These are phyloP conservation scores for Plutella xylostella DNA, from an alignment of 2,888 invertebrate genomes.

Conservation along the genomic window DNA sequence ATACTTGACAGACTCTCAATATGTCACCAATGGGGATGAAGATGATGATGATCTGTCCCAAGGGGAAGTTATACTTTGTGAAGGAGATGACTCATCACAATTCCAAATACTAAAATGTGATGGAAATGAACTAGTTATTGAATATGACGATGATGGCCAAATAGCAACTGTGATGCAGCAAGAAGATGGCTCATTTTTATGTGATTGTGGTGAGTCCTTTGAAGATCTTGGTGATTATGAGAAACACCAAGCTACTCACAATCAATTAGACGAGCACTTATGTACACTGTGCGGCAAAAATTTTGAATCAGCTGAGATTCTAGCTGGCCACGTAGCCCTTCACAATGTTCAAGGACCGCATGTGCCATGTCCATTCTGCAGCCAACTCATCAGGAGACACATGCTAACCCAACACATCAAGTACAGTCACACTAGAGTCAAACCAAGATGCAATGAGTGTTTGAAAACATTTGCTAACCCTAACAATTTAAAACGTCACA, in stretches of 20 bases:
- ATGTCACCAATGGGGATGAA: constrained; percentile 34
- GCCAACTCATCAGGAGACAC: constrained; percentile 45
- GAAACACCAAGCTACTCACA: constrained; percentile 52
- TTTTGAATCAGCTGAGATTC: constrained; percentile 54
- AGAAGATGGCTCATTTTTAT: constrained; percentile 51
- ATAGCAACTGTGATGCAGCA: constrained; percentile 51
- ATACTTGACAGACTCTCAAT: constrained; percentile 40
- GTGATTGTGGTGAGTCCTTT: constrained; percentile 58
- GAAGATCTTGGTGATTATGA: constrained; percentile 50
- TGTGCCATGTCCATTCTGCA: constrained; percentile 54
- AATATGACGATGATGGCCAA: constrained; percentile 55
- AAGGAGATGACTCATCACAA: constrained; percentile 53
- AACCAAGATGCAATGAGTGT: constrained; percentile 51
- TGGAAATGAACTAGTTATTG: constrained; percentile 54
- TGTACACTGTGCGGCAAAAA: constrained; percentile 59
- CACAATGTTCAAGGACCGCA: constrained; percentile 41
- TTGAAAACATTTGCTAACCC: constrained; percentile 60
- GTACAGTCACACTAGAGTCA: constrained; percentile 52
- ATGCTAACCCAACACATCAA: constrained; percentile 59
- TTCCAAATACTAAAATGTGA: constrained; percentile 58
- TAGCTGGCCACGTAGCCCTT: constrained; percentile 55
- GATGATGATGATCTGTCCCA: constrained; percentile 38
- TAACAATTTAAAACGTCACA: constrained; percentile 60
- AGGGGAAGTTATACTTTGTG: constrained; percentile 49
- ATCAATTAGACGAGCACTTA: constrained; percentile 44